These are phyloP conservation scores for Dasysyrphus tricinctus DNA, from an alignment of 2,888 invertebrate genomes.

Conservation along the genomic window DNA sequence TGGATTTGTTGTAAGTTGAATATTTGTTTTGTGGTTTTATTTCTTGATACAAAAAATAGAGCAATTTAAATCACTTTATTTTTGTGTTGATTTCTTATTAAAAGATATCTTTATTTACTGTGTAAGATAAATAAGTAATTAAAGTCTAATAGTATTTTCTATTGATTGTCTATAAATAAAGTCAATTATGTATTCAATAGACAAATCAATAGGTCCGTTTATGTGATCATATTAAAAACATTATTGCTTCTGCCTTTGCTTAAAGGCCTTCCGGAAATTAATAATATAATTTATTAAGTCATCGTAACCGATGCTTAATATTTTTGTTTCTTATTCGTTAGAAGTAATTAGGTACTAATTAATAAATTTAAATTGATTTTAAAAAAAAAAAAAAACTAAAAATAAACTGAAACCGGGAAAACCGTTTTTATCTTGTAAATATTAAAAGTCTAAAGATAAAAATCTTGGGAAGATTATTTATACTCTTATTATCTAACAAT, in stretches of 20 bases:
- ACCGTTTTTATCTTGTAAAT: too few species aligned
- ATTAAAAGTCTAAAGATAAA: too few species aligned
- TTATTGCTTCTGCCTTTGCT: background rate
- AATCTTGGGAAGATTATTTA: too few species aligned
- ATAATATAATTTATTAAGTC: too few species aligned
- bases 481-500: too few species aligned
- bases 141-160: background rate
- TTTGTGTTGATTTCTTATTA: too few species aligned
- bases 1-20: slow-evolving; percentile 6
- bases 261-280: background rate
- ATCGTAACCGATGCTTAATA: too few species aligned
- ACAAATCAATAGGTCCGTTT: background rate
- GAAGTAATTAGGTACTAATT: too few species aligned
- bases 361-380: too few species aligned
- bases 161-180: background rate
- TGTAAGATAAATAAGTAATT: background rate
- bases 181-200: background rate
- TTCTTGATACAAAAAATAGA: background rate
- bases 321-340: too few species aligned
- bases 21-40: background rate
- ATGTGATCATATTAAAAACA: background rate
- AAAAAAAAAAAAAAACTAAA: too few species aligned
- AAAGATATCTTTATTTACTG: background rate
- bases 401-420: too few species aligned
- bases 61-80: background rate